Base-by-base conservation (phyloP, 2,888 invertebrate genomes). In the Erebia aethiops region DNA sequence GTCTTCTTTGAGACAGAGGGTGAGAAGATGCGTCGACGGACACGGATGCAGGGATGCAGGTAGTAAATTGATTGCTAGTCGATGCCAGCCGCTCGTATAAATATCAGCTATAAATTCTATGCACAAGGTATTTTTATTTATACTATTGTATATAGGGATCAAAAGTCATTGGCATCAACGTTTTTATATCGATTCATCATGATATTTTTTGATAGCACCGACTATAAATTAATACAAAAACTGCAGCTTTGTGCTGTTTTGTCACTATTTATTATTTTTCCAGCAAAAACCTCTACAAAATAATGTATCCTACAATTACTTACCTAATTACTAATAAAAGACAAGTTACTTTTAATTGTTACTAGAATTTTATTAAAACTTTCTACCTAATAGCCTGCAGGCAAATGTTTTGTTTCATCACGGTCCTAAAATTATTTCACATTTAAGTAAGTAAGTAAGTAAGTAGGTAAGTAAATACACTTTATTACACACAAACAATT, bases 61-160 rank as follows among this genome's bases (percentile, higher is more conserved):
- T 91, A 91, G 85, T 86, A 88, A 89, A 88, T 87, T 87, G 85
- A 89, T 90, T 89, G 90, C 89, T 88, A 84, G 83, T 84, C 78
- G 76, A 77, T 73, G 80, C 80, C 78, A 80, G 78, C 74, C 78
- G 78, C 54, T 70, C 58, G 67, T 76, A 71, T 72, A 65, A 70
- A 62, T 7, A 68, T 46, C 16, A 8, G n/a, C 8, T 14, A 51
- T 14, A 21, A 41, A 61, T 57, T 68, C 58, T 60, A 26, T 63
- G 73, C 58, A 68, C 51, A 69, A 63, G 46, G 49, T 62, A 3
- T 13, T 21, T 11, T 11, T 21, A 63, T 57, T 54, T 18, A n/a
- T 58, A 49, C 69, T 18, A 52, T 69, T 66, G 64, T 51, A 82
- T 79, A 81, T 83, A 82, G 76, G 79, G 74, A 77, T 78, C 76